Evolutionary conservation across 2,113 vertebrate genomes (phyloP), one percentile per base, ranked within the genome.

Genomic region (Zosterops lateralis): DNA sequence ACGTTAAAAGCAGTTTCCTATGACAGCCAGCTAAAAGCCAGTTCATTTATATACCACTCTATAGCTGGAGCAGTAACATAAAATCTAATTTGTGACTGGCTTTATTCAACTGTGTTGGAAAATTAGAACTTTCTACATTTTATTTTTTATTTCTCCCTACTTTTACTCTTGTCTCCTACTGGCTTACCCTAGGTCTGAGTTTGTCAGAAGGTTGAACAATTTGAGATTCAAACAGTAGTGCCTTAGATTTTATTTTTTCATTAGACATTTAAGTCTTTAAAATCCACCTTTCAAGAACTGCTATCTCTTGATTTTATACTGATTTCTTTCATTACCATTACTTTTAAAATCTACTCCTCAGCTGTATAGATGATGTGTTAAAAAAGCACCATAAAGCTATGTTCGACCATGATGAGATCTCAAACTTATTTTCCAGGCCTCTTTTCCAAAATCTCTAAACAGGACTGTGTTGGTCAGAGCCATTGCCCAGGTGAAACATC

Each of bases 11-110:
- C 50, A 84, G 45, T 94, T 94, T 94, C 87, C 38, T 93, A 44
- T 70, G 62, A 85, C 77, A 95, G 67, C 64, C 57, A 91, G 61
- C 75, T 96, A 95, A 97, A 97, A 97, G 65, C 83, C 93, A 84
- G 61, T 93, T 96, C 54, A 36, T 93, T 97, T 97, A 90, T 96
- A 48, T 81, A 81, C 44, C 87, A 53, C 71, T 92, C 91, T 90
- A 84, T 81, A 88, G 81, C 62, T 92, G 24, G 78, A 89, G 79
- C 71, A 89, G 76, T 93, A 70, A 51, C 50, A 54, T 93, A 75
- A 94, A 95, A 94, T 85, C 38, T 76, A 57, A 81, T 91, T 84
- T 96, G 77, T 89, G 84, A 73, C 64, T 93, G 8, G 12, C 82
- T 95, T 97, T 95, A 85, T 73, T 90, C 53, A 87, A 88, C 28